Evolutionary conservation across 2,113 vertebrate species (phyloP), one percentile per base, ranked within the genome.

Genomic region (Atherinomorus stipes): DNA sequence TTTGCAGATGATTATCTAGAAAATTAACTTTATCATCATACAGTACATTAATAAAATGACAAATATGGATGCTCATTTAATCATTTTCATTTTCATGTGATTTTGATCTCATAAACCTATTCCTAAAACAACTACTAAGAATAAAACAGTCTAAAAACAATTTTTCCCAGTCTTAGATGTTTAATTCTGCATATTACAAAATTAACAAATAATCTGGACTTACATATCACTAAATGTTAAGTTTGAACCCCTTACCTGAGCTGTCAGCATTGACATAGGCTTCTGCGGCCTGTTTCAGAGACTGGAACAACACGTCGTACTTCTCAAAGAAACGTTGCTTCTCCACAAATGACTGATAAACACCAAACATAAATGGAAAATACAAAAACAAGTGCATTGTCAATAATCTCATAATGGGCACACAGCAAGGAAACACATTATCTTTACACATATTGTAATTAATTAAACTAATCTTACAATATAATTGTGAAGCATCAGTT

Each of bases 401-500:
- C 49, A 37, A 13, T 15, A 66, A 6, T 4, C 64, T 64, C 11
- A 68, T 44, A 58, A 25, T 38, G 18, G 47, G 18, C 11, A 63
- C 6, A 45, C 1, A 64, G 49, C 3, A 22, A 47, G 16, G 22
- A 7, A 52, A n/a, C 1, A 22, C 34, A n/a, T n/a, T n/a, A n/a
- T n/a, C n/a, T n/a, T n/a, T n/a, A n/a, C n/a, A n/a, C n/a, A n/a
- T n/a, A n/a, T n/a, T n/a, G n/a, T n/a, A 16, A 45, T 16, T 57
- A 45, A 65, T 22, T 21, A 21, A 75, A 62, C 6, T 1, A 64
- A 62, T 18, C 96, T 96, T 91, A 99, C 98, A 19, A 95, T 88
- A 58, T 99, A 99, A 89, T 93, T 96, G 44, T 96, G 96, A 19
- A 99, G 94, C 75, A 99, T 95, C 26, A 97, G 87, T 89, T 98